Evolutionary conservation across 2,113 vertebrate species (phyloP).

Genomic region (Orientallactaga bullata): DNA sequence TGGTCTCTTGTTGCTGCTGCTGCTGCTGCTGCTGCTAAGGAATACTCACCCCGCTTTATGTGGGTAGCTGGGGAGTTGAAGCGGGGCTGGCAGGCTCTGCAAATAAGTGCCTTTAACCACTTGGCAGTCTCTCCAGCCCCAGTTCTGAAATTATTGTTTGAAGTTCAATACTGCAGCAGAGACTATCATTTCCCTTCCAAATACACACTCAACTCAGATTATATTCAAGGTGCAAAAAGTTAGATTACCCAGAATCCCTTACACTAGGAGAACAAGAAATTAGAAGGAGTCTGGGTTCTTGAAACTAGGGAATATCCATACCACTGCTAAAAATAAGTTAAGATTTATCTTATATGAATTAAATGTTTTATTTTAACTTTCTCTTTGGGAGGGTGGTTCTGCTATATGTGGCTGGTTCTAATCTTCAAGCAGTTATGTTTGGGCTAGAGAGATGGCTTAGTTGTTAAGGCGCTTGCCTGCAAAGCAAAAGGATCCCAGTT

Average conservation of each 20-base stretch:
- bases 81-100: too few relatives aligned
- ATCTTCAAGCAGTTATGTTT: background rate
- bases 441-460: too few relatives aligned
- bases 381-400: background rate
- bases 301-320: background rate
- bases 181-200: background rate
- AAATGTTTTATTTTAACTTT: background rate
- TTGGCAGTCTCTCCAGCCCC: too few relatives aligned
- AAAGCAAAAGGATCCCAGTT: too few relatives aligned
- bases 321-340: background rate
- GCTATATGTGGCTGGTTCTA: background rate
- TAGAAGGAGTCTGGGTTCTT: background rate
- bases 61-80: too few relatives aligned
- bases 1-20: too few relatives aligned
- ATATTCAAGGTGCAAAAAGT: background rate
- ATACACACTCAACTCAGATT: background rate
- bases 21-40: too few relatives aligned
- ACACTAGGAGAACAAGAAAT: background rate
- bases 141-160: slow-evolving; percentile 6
- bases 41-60: too few relatives aligned
- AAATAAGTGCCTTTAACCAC: too few relatives aligned
- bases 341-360: background rate
- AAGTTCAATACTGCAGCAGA: background rate
- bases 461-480: too few relatives aligned
- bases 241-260: background rate